Evolutionary conservation across 2,797 vertebrate species (phyloP).

Genomic region (Sebastes hubbsi): DNA sequence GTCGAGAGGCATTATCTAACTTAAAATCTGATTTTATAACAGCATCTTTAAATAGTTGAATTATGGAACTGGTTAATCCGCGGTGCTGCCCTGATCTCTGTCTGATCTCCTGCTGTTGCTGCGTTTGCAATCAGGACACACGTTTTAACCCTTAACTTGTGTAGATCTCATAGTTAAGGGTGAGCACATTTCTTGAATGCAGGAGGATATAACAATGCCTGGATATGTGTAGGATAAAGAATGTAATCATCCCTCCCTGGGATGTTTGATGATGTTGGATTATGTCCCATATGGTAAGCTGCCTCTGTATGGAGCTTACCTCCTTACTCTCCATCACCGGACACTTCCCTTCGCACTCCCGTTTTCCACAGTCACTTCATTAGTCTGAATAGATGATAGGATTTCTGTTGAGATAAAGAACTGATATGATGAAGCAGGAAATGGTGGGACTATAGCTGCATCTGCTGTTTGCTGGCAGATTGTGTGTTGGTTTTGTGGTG

Average conservation of each 20-base stretch:
- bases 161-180: constrained; percentile 12
- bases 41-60: constrained; percentile 53
- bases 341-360: constrained; percentile 30
- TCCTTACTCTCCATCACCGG: constrained; percentile 14
- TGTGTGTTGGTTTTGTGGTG: constrained; percentile 1
- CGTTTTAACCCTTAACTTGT: constrained; percentile 59
- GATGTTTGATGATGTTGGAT: constrained; percentile 58
- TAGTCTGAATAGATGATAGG: constrained; percentile 47
- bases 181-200: constrained; percentile 24
- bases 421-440: constrained; percentile 51
- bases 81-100: constrained; percentile 26
- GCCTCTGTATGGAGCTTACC: constrained; percentile 13
- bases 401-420: constrained; percentile 53
- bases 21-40: constrained; percentile 44
- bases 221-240: constrained; percentile 54
- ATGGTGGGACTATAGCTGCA: not conserved
- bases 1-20: constrained; percentile 35
- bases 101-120: constrained; percentile 50
- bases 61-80: constrained; percentile 66
- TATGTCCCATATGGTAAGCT: constrained; percentile 52
- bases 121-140: constrained; percentile 47
- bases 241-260: constrained; percentile 60
- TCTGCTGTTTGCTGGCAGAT: constrained; percentile 22
- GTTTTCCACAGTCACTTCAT: constrained; percentile 57
- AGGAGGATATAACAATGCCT: constrained; percentile 4